Conservation (phyloP, 2,888 invertebrate species). For the Macrophya annulata region DNA sequence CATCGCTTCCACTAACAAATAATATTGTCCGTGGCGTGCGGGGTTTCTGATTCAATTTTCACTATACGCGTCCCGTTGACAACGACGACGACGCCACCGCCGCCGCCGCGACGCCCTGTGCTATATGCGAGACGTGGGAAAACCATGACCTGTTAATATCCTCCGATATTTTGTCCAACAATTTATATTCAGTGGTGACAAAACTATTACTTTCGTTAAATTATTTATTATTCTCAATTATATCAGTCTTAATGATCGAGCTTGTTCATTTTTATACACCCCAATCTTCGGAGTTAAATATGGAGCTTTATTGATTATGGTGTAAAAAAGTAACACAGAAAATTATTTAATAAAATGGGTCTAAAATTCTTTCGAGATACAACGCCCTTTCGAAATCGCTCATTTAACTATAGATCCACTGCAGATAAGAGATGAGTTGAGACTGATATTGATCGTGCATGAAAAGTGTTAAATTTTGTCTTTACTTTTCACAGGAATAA, state of each 20-base stretch:
- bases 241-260: background rate
- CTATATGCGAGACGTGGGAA: background rate
- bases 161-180: constrained; percentile 10
- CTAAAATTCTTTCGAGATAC: background rate
- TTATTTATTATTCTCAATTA: background rate
- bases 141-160: constrained; percentile 28
- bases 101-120: background rate
- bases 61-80: constrained; percentile 57
- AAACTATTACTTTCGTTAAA: background rate
- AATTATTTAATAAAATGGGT: background rate
- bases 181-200: background rate
- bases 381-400: background rate
- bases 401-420: no score
- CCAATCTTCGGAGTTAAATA: background rate
- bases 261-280: background rate
- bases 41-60: constrained; percentile 77
- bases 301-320: background rate
- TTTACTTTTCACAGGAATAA: background rate
- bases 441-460: background rate
- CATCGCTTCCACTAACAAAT: constrained; percentile 78
- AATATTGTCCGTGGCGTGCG: constrained; percentile 77
- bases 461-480: background rate
- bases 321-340: background rate
- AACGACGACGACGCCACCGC: constrained; percentile 1
- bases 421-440: background rate